Evolutionary conservation across 1,140 invertebrate genomes (phyloP).

Genomic region (Drosophila burlai): DNA sequence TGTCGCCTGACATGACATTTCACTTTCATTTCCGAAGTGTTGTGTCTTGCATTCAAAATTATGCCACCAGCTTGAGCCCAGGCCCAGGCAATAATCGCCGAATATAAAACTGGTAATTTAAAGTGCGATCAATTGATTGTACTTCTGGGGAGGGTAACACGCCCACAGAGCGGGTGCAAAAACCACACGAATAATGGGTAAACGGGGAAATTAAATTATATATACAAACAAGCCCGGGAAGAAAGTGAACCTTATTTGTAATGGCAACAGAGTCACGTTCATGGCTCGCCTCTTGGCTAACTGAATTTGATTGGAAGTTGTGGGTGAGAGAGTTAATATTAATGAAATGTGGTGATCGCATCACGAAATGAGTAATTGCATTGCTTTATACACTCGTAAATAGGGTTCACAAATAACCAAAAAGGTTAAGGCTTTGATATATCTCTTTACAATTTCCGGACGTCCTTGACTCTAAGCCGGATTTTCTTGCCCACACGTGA

Average conservation of each 20-base stretch:
- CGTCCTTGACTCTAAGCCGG: slow-evolving; percentile 69
- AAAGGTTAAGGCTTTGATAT: slow-evolving; percentile 11
- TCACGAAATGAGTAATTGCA: slow-evolving; percentile 11
- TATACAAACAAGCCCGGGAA: slow-evolving; percentile 47
- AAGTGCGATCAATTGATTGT: slow-evolving; percentile 63
- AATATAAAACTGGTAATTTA: slow-evolving; percentile 54
- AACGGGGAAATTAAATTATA: slow-evolving; percentile 53
- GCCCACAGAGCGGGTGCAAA: slow-evolving; percentile 39
- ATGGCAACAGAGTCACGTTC: slow-evolving; percentile 69
- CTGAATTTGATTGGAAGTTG: slow-evolving; percentile 41
- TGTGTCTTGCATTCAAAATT: slow-evolving; percentile 75
- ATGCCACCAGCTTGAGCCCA: slow-evolving; percentile 14
- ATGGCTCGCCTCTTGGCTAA: slow-evolving; percentile 17
- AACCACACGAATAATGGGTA: slow-evolving; percentile 34
- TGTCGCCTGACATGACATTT: slow-evolving; percentile 76
- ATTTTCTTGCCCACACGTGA: slow-evolving; percentile 21
- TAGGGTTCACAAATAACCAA: background rate
- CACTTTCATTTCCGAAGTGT: slow-evolving; percentile 82
- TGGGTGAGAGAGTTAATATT: slow-evolving; percentile 31
- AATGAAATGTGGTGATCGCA: slow-evolving; percentile 6
- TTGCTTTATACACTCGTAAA: slow-evolving; percentile 4
- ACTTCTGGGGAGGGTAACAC: slow-evolving; percentile 28
- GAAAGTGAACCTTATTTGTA: slow-evolving; percentile 64
- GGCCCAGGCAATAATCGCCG: slow-evolving; percentile 31
- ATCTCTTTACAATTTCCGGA: slow-evolving; percentile 49